A percentile compares a stretch with the other conserved stretches of the same genome.
Evolutionary conservation across 2,888 invertebrate species (phyloP).

Genomic region (Endotricha flammealis): DNA sequence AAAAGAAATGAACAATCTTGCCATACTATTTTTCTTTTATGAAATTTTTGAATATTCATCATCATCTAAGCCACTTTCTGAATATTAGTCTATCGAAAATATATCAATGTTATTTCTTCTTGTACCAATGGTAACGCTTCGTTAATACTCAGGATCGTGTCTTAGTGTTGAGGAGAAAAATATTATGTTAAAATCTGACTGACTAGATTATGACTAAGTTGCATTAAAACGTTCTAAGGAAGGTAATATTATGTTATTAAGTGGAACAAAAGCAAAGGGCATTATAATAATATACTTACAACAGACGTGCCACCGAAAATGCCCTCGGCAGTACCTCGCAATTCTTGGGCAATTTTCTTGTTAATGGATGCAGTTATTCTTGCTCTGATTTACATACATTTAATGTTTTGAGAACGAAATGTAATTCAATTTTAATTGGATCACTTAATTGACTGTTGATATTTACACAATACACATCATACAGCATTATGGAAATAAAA

Average conservation of each 20-base stretch:
- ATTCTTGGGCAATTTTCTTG: constrained; percentile 6
- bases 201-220: too few species aligned
- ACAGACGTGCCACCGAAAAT: constrained; percentile 17
- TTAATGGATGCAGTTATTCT: constrained; percentile 6
- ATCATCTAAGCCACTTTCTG: too few species aligned
- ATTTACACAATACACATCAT: neutral
- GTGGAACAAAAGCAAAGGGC: constrained; percentile 17
- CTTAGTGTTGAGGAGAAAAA: too few species aligned
- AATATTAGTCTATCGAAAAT: too few species aligned
- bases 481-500: too few species aligned
- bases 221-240: neutral
- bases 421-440: constrained; percentile 11
- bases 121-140: too few species aligned
- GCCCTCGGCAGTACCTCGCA: constrained; percentile 6
- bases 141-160: too few species aligned
- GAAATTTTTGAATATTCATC: too few species aligned
- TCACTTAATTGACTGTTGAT: neutral
- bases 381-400: constrained; percentile 9
- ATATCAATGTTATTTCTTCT: too few species aligned
- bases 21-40: too few species aligned
- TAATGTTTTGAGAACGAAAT: constrained; percentile 6
- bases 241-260: constrained; percentile 2
- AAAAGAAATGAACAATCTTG: too few species aligned
- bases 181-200: too few species aligned
- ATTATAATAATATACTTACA: constrained; percentile 17